phyloP scores from a whole-genome alignment of 2,797 vertebrate genomes.

The Falco biarmicus region DNA sequence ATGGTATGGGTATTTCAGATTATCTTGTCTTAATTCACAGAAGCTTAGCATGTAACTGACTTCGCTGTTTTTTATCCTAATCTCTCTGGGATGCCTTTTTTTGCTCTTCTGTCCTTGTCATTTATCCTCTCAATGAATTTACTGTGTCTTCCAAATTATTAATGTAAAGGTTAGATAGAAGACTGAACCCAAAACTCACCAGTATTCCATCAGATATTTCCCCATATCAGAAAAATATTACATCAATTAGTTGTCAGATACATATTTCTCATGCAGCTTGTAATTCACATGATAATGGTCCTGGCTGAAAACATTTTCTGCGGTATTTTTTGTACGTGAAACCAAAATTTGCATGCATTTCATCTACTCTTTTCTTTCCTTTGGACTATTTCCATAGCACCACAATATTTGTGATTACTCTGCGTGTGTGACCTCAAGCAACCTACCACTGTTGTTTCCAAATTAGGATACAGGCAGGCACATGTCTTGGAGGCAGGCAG shows the following conservation, averaged over 20 bases:
- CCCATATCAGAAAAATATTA: neutral
- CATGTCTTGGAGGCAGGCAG: conserved; percentile 1
- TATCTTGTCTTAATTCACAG: neutral
- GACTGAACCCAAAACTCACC: neutral
- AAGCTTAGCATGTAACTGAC: neutral
- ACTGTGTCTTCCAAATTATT: conserved; percentile 20
- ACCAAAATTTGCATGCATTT: conserved; percentile 4
- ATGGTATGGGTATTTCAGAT: neutral
- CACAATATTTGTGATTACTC: neutral
- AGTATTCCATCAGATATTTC: neutral
- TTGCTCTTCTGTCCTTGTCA: conserved; percentile 3
- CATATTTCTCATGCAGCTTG: rapidly evolving
- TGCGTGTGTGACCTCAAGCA: conserved; percentile 13
- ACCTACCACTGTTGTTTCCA: conserved; percentile 7
- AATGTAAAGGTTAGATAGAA: conserved; percentile 26
- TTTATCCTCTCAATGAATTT: conserved; percentile 20
- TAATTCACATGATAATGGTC: neutral
- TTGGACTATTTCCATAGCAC: conserved; percentile 14
- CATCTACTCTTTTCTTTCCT: neutral
- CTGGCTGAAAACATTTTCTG: neutral
- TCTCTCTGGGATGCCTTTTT: conserved; percentile 1
- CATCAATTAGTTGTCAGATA: neutral
- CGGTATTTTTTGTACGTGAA: neutral
- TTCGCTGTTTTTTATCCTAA: neutral
- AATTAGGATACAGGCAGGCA: conserved; percentile 5